Evolutionary conservation across 1,140 invertebrate species (phyloP), one percentile per base, ranked within the genome.

Genomic region (Cydia amplana): DNA sequence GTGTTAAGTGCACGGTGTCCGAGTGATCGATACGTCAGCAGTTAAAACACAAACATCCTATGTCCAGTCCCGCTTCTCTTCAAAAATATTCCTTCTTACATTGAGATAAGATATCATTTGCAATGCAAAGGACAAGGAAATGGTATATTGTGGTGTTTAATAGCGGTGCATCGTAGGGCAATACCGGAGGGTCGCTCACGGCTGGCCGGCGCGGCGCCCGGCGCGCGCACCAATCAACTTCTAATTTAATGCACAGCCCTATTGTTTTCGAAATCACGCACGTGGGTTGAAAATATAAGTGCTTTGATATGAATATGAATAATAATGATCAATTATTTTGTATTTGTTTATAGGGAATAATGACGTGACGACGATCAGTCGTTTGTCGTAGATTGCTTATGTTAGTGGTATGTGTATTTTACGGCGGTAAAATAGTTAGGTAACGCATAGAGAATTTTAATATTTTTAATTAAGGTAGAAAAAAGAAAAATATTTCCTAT

Each of bases 21-120:
- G 74, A 77, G 78, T 86, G 83, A 90, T 90, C 88, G 88, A 90
- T 90, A 88, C 77, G 73, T 51, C n/a, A 51, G 49, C 80, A 79
- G 74, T 43, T 55, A 73, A 55, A 60, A 23, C 18, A 23, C 18
- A 60, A 60, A 23, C 55, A 60, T 23, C 55, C 2, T 60, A 60
- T 23, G 9, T 23, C 18, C 20, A 60, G 20, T 60, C 23, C 18
- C n/a, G 20, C 0, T 23, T 20, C 9, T 23, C 55, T 23, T 60
- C 55, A 23, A 60, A 60, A 60, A n/a, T 10, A 23, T 10, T 9
- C 55, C 9, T 60, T 23, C 55, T 23, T 60, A 23, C 55, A 60
- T 60, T 23, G 9, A 23, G 10, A 12, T 60, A 60, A 60, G 20
- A 60, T 60, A 23, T 60, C 3, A 23, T 79, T 46, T 86, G 86